A percentile compares a stretch with the other conserved stretches of the same genome.
phyloP scores from a whole-genome alignment of 2,888 invertebrate genomes.

The Cataglyphis altisquamis region DNA sequence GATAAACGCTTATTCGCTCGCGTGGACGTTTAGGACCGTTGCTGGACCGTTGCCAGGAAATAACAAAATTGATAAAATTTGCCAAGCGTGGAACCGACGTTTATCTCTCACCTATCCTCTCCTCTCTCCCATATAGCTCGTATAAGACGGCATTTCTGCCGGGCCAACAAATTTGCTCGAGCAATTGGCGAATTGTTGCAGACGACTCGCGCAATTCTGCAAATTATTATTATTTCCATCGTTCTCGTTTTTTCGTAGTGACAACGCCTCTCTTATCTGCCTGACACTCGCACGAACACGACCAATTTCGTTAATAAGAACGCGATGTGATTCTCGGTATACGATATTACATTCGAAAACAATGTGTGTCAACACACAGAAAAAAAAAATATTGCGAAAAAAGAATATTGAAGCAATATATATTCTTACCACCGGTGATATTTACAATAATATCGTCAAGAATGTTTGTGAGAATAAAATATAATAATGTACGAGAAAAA shows the following conservation, averaged over 20 bases:
- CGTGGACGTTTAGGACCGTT: constrained; percentile 32
- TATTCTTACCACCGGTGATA: not conserved
- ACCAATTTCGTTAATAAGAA: constrained; percentile 18
- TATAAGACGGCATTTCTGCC: constrained; percentile 73
- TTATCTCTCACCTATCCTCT: constrained; percentile 41
- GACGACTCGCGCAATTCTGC: constrained; percentile 21
- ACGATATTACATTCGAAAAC: not conserved
- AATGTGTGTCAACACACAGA: not conserved
- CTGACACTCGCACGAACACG: not conserved
- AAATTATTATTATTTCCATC: constrained; percentile 55
- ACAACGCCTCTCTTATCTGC: constrained; percentile 3
- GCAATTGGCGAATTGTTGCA: constrained; percentile 79
- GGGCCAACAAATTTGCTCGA: constrained; percentile 77
- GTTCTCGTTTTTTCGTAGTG: not conserved
- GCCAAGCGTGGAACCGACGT: constrained; percentile 71
- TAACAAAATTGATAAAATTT: constrained; percentile 81
- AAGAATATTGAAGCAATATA: not conserved
- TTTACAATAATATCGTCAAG: constrained; percentile 11
- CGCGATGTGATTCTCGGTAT: not conserved
- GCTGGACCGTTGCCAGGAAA: constrained; percentile 78
- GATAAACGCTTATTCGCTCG: constrained; percentile 47
- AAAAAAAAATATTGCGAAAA: not conserved
- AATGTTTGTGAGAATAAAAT: not conserved
- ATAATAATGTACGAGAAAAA: constrained; percentile 8
- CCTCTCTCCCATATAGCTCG: constrained; percentile 24